Percentiles rank a stretch among this genome's conserved stretches.
Evolutionary conservation across 1,140 invertebrate species (phyloP).

Genomic region (Drosophila ercepeae): DNA sequence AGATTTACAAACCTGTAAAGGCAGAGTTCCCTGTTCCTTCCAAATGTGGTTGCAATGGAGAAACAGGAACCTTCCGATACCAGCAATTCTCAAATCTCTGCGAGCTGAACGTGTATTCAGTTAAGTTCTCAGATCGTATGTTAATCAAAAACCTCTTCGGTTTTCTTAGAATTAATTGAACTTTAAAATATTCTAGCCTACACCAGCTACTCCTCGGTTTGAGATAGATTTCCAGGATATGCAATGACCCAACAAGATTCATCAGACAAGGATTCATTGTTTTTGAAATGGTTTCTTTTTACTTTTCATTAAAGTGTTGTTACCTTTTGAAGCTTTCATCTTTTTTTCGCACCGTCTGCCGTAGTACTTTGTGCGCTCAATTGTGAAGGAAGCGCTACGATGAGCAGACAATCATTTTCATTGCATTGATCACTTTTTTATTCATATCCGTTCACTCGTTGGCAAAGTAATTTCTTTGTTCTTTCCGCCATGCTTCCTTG

Average conservation of each 20-base stretch:
- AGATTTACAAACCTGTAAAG: neutral
- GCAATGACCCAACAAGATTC: neutral
- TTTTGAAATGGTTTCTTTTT: slow-evolving; percentile 31
- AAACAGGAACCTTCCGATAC: neutral
- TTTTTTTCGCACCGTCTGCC: slow-evolving; percentile 1
- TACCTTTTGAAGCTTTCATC: slow-evolving; percentile 29
- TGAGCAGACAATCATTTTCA: slow-evolving; percentile 78
- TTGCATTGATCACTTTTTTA: slow-evolving; percentile 81
- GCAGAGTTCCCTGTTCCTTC: neutral
- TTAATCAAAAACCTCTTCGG: too few species aligned
- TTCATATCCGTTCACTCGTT: slow-evolving; percentile 79
- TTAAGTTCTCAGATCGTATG: neutral
- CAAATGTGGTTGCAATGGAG: neutral
- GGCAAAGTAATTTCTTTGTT: slow-evolving; percentile 81
- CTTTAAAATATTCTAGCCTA: too few species aligned
- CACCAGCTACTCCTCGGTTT: neutral
- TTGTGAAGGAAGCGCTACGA: slow-evolving; percentile 67
- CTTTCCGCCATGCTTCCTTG: slow-evolving; percentile 63
- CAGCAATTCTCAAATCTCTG: neutral
- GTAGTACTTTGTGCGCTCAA: slow-evolving; percentile 69
- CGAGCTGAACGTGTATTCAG: neutral
- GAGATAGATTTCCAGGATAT: neutral
- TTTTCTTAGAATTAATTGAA: too few species aligned
- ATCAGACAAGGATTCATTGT: neutral
- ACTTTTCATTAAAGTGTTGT: slow-evolving; percentile 63